These are phyloP conservation scores for Actinopyga echinites DNA, from an alignment of 53 echinoderm and acorn worm species.

Conservation along the genomic window DNA sequence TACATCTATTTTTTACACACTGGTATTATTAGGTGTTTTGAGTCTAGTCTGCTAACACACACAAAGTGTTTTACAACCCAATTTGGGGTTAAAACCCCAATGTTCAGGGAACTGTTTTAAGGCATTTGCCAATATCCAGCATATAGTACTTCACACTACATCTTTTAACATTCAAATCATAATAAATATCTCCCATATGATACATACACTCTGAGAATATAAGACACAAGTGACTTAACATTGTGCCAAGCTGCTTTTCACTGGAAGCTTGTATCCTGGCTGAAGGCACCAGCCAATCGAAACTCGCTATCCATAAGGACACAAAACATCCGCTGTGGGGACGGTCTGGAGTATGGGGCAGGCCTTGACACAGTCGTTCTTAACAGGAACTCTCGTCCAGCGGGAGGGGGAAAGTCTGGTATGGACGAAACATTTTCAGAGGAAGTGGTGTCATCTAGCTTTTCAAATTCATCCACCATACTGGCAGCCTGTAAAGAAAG, in stretches of 20 bases:
- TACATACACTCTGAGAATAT: too few relatives aligned
- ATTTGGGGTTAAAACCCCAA: too few relatives aligned
- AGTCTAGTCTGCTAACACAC: too few relatives aligned
- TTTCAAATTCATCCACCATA: constrained; percentile 78
- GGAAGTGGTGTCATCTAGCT: constrained; percentile 10
- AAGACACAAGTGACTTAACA: too few relatives aligned
- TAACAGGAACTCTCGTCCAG: constrained; percentile 91
- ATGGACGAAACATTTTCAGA: constrained; percentile 59
- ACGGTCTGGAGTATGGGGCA: constrained; percentile 83
- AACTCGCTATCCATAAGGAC: constrained; percentile 89
- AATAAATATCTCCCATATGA: too few relatives aligned
- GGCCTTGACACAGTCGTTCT: constrained; percentile 74
- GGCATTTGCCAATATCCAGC: too few relatives aligned
- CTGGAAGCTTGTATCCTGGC: constrained; percentile 93
- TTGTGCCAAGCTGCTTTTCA: neutral
- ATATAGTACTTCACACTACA: too few relatives aligned
- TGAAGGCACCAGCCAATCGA: constrained; percentile 89
- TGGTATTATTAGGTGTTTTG: too few relatives aligned
- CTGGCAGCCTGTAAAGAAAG: constrained; percentile 75
- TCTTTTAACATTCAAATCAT: too few relatives aligned
- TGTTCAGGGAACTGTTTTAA: too few relatives aligned
- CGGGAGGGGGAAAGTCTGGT: constrained; percentile 86
- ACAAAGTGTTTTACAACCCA: too few relatives aligned
- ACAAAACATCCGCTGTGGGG: constrained; percentile 95
- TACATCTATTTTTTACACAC: too few relatives aligned